These are phyloP conservation scores for Etheostoma perlongum DNA, from an alignment of 2,797 vertebrate genomes.

Conservation along the genomic window DNA sequence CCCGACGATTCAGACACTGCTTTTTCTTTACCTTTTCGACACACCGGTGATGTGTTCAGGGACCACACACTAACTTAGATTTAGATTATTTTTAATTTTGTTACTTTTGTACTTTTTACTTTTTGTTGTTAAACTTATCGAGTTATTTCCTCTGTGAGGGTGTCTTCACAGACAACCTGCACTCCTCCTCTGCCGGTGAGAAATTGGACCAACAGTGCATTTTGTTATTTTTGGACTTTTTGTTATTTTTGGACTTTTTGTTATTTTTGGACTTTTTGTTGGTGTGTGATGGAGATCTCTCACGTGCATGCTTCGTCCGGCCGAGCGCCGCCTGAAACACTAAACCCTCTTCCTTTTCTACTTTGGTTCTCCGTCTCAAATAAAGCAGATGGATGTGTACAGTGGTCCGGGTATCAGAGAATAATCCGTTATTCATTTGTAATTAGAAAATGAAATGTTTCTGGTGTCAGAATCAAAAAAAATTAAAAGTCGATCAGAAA, in stretches of 20 bases:
- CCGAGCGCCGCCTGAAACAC: conserved; percentile 31
- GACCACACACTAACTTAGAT: conserved; percentile 6
- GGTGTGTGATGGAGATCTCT: conserved; percentile 29
- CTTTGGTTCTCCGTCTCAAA: conserved; percentile 70
- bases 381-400: conserved; percentile 89
- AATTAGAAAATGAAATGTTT: too few relatives aligned
- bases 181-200: conserved; percentile 46
- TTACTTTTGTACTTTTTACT: conserved; percentile 36
- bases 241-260: too few relatives aligned
- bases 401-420: conserved; percentile 18
- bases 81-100: not conserved
- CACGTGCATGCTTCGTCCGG: conserved; percentile 66
- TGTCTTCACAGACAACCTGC: conserved; percentile 39
- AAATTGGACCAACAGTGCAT: conserved; percentile 71
- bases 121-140: conserved; percentile 11
- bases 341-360: conserved; percentile 20
- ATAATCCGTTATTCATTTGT: too few relatives aligned
- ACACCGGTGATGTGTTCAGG: conserved; percentile 16
- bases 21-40: not conserved
- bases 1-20: not conserved
- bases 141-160: conserved; percentile 47
- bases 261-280: not conserved
- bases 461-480: too few relatives aligned
- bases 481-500: too few relatives aligned
- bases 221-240: conserved; percentile 15